A percentile compares a stretch with the other conserved stretches of the same genome.
Conservation (phyloP, 2,888 invertebrate genomes). For the Scaptomyza polygonia region DNA sequence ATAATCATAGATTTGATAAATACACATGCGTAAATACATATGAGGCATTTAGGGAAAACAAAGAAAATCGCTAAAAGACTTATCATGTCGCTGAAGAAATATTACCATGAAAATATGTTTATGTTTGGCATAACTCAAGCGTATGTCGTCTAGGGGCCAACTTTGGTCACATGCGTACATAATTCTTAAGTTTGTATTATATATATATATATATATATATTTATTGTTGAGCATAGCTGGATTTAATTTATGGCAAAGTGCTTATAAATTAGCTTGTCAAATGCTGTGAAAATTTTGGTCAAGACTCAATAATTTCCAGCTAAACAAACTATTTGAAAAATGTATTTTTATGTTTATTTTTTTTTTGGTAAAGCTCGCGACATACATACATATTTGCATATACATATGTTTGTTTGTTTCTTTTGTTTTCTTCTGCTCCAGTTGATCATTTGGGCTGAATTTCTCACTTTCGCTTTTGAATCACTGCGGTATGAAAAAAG, state of each 20-base stretch:
- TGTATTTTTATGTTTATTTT: constrained; percentile 34
- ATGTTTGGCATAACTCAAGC: constrained; percentile 55
- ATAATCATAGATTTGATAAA: not conserved
- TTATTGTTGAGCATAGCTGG: not conserved
- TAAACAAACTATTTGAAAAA: constrained; percentile 48
- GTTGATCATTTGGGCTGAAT: constrained; percentile 29
- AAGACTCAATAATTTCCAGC: constrained; percentile 51
- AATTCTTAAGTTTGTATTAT: constrained; percentile 50
- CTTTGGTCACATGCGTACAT: constrained; percentile 41
- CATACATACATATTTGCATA: not conserved
- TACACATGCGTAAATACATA: too few species aligned
- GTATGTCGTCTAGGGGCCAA: constrained; percentile 40
- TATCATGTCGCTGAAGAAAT: constrained; percentile 44
- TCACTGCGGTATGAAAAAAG: constrained; percentile 38
- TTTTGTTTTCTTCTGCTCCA: constrained; percentile 15
- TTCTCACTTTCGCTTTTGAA: constrained; percentile 51
- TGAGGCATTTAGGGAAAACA: too few species aligned
- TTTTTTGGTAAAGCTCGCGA: constrained; percentile 22
- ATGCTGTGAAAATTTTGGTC: constrained; percentile 35
- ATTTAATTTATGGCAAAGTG: constrained; percentile 32
- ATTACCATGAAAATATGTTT: constrained; percentile 57
- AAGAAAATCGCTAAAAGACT: constrained; percentile 33
- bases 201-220: not conserved
- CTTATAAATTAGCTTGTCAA: constrained; percentile 36
- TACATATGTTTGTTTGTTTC: not conserved